phyloP scores from a whole-genome alignment of 2,888 invertebrate genomes.

The Heliconius sara region DNA sequence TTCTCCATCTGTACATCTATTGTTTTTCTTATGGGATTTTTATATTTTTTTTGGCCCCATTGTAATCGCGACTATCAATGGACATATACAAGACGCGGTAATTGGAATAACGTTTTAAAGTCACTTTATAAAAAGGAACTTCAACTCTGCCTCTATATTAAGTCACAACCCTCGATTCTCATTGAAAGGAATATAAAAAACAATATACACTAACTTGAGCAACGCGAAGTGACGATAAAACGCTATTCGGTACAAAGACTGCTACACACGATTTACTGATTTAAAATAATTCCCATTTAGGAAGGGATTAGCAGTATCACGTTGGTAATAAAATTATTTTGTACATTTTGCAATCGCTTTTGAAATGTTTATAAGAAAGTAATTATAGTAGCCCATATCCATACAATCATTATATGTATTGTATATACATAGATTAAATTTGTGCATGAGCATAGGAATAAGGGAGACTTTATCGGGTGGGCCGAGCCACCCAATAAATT shows the following conservation, averaged over 20 bases:
- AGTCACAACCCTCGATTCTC: constrained; percentile 77
- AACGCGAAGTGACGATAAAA: constrained; percentile 76
- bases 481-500: no score
- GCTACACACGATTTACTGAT: constrained; percentile 11
- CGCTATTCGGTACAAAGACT: constrained; percentile 63
- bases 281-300: background rate
- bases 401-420: no score
- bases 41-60: background rate
- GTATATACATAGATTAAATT: no score
- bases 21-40: background rate
- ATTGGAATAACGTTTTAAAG: constrained; percentile 77
- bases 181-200: constrained; percentile 58
- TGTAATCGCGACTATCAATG: background rate
- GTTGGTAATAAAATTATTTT: background rate
- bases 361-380: no score
- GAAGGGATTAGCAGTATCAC: background rate
- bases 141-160: constrained; percentile 64
- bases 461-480: no score
- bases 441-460: no score
- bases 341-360: no score
- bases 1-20: background rate
- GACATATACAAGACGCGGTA: constrained; percentile 46
- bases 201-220: constrained; percentile 73
- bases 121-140: constrained; percentile 71
- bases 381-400: no score